Conservation (phyloP, 2,797 vertebrate species). For the Premnoplex brunnescens region DNA sequence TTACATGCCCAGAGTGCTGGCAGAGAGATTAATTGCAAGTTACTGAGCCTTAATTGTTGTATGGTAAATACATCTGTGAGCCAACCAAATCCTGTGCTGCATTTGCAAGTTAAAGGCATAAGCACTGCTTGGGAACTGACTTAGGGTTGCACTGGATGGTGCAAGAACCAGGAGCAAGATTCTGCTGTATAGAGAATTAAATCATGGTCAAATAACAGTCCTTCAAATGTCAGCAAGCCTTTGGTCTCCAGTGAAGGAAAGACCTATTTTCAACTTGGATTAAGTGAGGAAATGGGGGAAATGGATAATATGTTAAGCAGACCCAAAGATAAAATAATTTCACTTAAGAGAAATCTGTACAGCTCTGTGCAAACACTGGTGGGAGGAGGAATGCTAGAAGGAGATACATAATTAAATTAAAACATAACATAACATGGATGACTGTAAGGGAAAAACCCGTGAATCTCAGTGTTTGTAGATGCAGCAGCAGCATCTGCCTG, state of each 20-base stretch:
- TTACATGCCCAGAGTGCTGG: background rate
- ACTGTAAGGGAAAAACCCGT: background rate
- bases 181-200: background rate
- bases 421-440: background rate
- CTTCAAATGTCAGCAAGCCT: background rate
- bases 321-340: background rate
- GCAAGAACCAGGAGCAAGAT: background rate
- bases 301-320: background rate
- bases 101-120: background rate
- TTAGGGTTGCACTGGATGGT: background rate
- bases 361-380: background rate
- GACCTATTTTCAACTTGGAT: background rate
- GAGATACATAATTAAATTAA: background rate
- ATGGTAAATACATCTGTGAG: background rate
- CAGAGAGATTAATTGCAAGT: background rate
- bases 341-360: background rate
- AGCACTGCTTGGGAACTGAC: background rate
- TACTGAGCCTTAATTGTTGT: background rate
- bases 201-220: background rate
- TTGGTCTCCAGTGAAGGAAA: background rate
- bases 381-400: background rate
- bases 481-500: background rate
- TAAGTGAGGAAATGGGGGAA: background rate
- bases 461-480: background rate
- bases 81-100: background rate